Evolutionary conservation across 1,140 invertebrate genomes (phyloP), one percentile per base, ranked within the genome.

Genomic region (Macrocentrus cingulum): DNA sequence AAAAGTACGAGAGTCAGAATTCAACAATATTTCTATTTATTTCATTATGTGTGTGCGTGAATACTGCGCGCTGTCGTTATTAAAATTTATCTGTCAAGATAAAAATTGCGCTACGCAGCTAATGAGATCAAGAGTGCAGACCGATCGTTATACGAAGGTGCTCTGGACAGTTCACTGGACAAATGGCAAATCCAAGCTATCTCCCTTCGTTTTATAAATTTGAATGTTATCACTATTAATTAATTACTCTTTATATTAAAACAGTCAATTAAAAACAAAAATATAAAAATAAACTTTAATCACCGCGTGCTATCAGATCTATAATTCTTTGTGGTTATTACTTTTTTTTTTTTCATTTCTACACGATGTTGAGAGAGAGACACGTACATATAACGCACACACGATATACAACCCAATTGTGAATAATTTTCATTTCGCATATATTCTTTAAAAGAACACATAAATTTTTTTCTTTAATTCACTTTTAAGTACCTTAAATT

Each of bases 381-480:
- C 20, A 42, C 36, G 36, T 42, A 25, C 36, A 44, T 39, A 29
- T n/a, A n/a, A n/a, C n/a, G n/a, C n/a, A 13, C 22, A 22, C 37
- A n/a, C 37, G 18, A 42, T 54, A 15, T 39, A n/a, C 25, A 29
- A 29, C 25, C 25, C 25, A 29, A 29, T 29, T 29, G 25, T 5
- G 25, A 29, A 29, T 39, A 57, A 32, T 49, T 23, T 55, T 60
- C 57, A n/a, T 59, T 22, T 55, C 60, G 48, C 15, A 13, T 39
- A n/a, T 8, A n/a, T 39, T 39, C 2, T 39, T 39, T 39, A 15
- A 13, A 13, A 68, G 60, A 68, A 65, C 62, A 65, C 65, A 65
- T 64, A 61, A 57, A 63, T 63, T 64, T n/a, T n/a, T n/a, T n/a
- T n/a, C n/a, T 46, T 61, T 63, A 64, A 56, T 60, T 42, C 23